phyloP scores from a whole-genome alignment of 2,888 invertebrate genomes.

The Chrysomela aeneicollis region DNA sequence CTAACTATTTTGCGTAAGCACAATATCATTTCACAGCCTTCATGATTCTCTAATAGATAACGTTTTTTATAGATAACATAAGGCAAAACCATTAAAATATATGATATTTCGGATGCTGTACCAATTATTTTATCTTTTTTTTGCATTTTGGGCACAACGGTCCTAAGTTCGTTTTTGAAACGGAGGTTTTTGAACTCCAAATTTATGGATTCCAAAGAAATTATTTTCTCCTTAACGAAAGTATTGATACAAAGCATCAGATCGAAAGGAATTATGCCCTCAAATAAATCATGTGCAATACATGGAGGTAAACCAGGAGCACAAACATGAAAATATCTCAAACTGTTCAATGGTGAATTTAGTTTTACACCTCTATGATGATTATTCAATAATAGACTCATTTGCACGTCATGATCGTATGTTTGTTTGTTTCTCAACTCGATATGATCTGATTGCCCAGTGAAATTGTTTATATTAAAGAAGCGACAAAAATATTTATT shows the following conservation, averaged over 20 bases:
- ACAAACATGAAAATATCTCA: conserved; percentile 29
- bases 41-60: background rate
- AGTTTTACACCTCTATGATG: background rate
- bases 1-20: conserved; percentile 25
- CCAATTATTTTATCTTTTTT: background rate
- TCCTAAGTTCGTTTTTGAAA: conserved; percentile 7
- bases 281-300: conserved; percentile 40
- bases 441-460: background rate
- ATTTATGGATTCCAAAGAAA: background rate
- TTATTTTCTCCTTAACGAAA: background rate
- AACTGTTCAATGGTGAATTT: background rate
- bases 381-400: background rate
- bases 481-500: conserved; percentile 4
- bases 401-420: background rate
- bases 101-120: conserved; percentile 4
- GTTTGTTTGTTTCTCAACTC: background rate
- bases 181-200: conserved; percentile 11
- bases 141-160: background rate
- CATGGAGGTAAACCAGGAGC: conserved; percentile 39
- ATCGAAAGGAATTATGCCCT: conserved; percentile 39
- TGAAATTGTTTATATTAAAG: background rate
- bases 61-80: background rate
- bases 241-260: conserved; percentile 35
- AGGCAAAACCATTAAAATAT: background rate
- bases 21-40: conserved; percentile 21